Evolutionary conservation across 1,140 invertebrate genomes (phyloP), one percentile per base, ranked within the genome.

Genomic region (Papilio aristodemus): DNA sequence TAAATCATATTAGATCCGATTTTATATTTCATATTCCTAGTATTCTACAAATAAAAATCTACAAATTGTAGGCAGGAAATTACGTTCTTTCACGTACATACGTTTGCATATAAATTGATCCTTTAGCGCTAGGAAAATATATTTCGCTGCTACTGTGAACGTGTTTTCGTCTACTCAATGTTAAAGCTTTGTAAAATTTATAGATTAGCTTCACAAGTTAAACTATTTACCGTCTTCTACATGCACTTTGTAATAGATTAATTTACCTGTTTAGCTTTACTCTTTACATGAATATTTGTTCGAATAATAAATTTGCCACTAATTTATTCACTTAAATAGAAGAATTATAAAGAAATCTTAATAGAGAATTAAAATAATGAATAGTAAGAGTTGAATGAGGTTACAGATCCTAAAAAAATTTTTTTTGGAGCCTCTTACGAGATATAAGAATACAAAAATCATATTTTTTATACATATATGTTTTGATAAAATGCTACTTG

Each of bases 41-140:
- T 54, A 25, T 54, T 43, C 41, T 43, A 13, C 8, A 9, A 46
- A 46, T 46, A 46, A 46, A 62, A 63, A 71, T 71, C 66, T 67
- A 62, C 66, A 73, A 69, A 72, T 76, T 78, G 78, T 80, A 72
- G 63, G 76, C 72, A 79, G 80, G 80, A 82, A 82, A 84, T 84
- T 80, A 80, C 72, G 76, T 80, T 81, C 75, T 74, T 66, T 66
- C 41, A 64, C 73, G 64, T 77, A 66, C 73, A 66, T 77, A 57
- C 75, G 75, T 78, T 71, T 74, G 75, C 68, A 73, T 80, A 78
- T 76, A 78, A 78, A 78, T 74, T 64, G 71, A 68, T 71, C 68
- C 58, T 59, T 70, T 62, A 63, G 43, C 39, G 60, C 63, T 74
- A 59, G 69, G 68, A 32, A 73, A 77, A 76, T 71, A 70, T 75